phyloP scores from a whole-genome alignment of 2,888 invertebrate species.

The Cataglyphis cursor region DNA sequence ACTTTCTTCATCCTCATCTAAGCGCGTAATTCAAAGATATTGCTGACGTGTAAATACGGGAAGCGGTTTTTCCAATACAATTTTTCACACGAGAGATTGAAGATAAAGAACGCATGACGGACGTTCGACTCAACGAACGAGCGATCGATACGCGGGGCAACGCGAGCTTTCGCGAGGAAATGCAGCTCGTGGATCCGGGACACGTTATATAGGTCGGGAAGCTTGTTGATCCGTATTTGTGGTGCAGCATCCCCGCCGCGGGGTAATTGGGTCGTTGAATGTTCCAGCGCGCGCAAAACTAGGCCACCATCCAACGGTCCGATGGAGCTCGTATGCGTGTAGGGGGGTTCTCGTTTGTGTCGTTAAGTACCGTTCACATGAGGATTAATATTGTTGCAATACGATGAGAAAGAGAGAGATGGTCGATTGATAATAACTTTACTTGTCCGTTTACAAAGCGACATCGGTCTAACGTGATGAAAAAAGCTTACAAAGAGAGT shows the following conservation, averaged over 20 bases:
- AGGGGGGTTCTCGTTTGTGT: neutral
- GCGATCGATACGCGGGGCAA: slow-evolving; percentile 55
- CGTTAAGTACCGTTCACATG: slow-evolving; percentile 48
- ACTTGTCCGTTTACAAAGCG: neutral
- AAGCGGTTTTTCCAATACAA: neutral
- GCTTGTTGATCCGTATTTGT: slow-evolving; percentile 76
- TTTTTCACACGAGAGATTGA: slow-evolving; percentile 10
- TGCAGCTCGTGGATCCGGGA: slow-evolving; percentile 56
- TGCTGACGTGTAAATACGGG: neutral
- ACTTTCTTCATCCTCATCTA: neutral
- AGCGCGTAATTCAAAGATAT: neutral
- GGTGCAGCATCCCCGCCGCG: slow-evolving; percentile 79
- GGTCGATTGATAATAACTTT: neutral
- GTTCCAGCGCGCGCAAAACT: slow-evolving; percentile 72
- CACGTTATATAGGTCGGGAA: slow-evolving; percentile 72
- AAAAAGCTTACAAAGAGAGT: neutral
- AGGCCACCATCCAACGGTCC: slow-evolving; percentile 67
- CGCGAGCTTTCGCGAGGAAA: slow-evolving; percentile 56
- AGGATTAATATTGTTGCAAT: slow-evolving; percentile 27
- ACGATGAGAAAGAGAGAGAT: neutral
- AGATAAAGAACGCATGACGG: slow-evolving; percentile 29
- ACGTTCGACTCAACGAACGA: slow-evolving; percentile 20
- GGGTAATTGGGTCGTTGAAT: slow-evolving; percentile 80
- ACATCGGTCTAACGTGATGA: neutral
- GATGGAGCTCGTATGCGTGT: slow-evolving; percentile 25